Evolutionary conservation across 2,888 invertebrate species (phyloP).

Genomic region (Rapana venosa): DNA sequence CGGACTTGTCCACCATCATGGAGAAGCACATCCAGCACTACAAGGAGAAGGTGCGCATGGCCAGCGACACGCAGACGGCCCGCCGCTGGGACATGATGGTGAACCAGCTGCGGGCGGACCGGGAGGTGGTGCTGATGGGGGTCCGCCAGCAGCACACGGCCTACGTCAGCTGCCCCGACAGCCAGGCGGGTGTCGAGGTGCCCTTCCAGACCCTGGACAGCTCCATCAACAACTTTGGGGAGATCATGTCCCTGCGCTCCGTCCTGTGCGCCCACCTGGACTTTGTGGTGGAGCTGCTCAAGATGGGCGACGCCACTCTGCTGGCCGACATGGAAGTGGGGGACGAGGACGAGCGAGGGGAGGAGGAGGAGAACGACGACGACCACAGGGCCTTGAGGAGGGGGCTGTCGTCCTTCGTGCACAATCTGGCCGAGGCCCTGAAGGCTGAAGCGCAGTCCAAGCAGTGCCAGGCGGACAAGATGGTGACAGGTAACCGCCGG

Average conservation of each 20-base stretch:
- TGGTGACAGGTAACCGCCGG: conserved; percentile 5
- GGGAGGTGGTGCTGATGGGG: conserved; percentile 49
- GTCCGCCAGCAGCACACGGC: conserved; percentile 51
- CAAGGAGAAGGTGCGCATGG: conserved; percentile 55
- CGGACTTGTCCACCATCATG: conserved; percentile 57
- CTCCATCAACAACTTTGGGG: conserved; percentile 58
- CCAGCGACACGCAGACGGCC: conserved; percentile 51
- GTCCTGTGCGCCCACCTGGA: conserved; percentile 46
- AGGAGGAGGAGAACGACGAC: conserved; percentile 45
- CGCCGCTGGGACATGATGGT: conserved; percentile 55
- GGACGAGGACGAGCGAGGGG: conserved; percentile 39
- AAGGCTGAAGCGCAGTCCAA: conserved; percentile 48
- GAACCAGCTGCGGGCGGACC: conserved; percentile 48
- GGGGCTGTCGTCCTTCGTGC: conserved; percentile 50
- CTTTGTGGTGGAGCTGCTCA: conserved; percentile 51
- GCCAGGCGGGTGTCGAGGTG: conserved; percentile 48
- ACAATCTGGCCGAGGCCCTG: conserved; percentile 50
- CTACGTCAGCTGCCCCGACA: conserved; percentile 46
- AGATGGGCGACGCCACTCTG: conserved; percentile 48
- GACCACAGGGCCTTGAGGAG: conserved; percentile 45
- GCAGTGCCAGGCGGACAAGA: conserved; percentile 35
- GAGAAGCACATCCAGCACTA: conserved; percentile 56
- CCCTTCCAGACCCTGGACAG: conserved; percentile 55
- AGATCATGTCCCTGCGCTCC: conserved; percentile 53
- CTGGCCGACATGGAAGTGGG: conserved; percentile 44